These are phyloP conservation scores for Tetanocera ferruginea DNA, from an alignment of 2,888 invertebrate species.

Conservation along the genomic window DNA sequence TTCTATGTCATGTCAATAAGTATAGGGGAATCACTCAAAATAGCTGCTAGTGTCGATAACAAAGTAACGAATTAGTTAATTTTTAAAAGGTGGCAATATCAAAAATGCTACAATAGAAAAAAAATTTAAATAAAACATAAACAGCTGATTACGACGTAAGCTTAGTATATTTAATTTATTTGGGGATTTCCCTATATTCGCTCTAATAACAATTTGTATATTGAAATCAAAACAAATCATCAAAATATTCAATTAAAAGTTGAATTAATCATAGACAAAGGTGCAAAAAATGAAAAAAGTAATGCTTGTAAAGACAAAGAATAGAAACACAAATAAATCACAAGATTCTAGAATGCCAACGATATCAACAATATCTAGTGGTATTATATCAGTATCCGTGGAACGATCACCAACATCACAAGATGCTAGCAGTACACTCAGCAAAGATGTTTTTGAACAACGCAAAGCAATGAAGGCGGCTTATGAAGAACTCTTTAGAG, in stretches of 20 bases:
- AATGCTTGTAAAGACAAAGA: constrained; percentile 1
- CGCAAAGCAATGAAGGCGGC: constrained; percentile 56
- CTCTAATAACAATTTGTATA: neutral
- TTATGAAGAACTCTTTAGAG: constrained; percentile 61
- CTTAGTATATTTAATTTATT: neutral
- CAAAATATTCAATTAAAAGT: neutral
- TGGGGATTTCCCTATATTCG: constrained; percentile 12
- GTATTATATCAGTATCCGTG: neutral
- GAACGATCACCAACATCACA: neutral
- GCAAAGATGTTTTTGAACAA: constrained; percentile 49
- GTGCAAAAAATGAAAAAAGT: neutral
- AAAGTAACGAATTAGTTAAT: too few relatives aligned
- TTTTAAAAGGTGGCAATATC: too few relatives aligned
- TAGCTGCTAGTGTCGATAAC: too few relatives aligned
- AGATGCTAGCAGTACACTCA: constrained; percentile 12
- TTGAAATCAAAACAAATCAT: neutral
- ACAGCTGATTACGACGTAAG: constrained; percentile 8
- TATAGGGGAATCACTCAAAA: too few relatives aligned
- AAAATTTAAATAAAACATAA: too few relatives aligned
- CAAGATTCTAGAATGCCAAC: neutral
- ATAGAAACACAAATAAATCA: neutral
- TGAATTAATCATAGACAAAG: neutral
- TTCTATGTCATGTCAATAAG: too few relatives aligned
- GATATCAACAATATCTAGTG: neutral
- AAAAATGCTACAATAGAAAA: too few relatives aligned